Conservation (phyloP, 1,140 invertebrate species). For the Scylla paramamosain region DNA sequence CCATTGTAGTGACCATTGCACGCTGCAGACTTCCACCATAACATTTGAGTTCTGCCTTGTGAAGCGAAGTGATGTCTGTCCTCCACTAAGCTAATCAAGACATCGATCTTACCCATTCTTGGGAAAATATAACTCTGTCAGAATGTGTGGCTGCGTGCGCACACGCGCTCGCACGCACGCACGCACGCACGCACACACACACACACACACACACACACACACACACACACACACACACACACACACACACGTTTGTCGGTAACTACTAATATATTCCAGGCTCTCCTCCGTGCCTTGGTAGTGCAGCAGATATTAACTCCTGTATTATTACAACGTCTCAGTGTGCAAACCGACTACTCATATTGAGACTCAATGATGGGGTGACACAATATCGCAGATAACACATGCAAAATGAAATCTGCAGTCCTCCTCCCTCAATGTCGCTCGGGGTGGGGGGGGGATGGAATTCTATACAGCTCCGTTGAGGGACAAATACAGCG, state of each 20-base stretch:
- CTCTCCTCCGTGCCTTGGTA: neutral
- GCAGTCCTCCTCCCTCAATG: neutral
- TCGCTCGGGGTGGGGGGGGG: neutral
- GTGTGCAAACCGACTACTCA: neutral
- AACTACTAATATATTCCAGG: neutral
- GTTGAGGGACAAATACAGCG: neutral
- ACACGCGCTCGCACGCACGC: neutral
- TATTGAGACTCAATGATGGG: constrained; percentile 7
- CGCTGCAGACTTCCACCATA: neutral
- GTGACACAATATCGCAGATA: neutral
- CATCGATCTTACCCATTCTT: neutral
- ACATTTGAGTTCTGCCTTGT: neutral
- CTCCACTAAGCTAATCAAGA: neutral
- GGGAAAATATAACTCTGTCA: no score
- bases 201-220: neutral
- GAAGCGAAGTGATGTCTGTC: neutral
- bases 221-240: neutral
- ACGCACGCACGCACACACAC: constrained; percentile 18
- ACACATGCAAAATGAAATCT: neutral
- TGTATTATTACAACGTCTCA: constrained; percentile 7
- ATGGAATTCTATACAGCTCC: neutral
- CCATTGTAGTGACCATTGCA: neutral
- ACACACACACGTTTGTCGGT: no score
- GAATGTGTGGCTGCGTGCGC: no score
- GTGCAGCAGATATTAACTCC: neutral